Conservation (phyloP, 2,888 invertebrate species). For the Apeira syringaria region DNA sequence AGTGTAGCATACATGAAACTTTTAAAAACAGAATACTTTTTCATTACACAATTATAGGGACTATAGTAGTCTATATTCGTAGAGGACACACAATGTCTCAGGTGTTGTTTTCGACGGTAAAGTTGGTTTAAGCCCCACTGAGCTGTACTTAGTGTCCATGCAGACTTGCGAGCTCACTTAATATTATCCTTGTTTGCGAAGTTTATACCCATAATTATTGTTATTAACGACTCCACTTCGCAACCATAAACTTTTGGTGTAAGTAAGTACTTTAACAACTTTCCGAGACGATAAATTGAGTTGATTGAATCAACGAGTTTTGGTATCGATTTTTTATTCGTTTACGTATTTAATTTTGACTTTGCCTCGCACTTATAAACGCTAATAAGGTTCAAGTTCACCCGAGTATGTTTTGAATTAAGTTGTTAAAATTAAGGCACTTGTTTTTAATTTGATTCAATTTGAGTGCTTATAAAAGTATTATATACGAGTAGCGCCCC, state of each 20-base stretch:
- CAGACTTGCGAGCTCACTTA: conserved; percentile 58
- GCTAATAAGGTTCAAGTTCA: no score
- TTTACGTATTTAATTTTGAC: no score
- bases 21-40: no score
- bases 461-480: no score
- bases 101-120: conserved; percentile 71
- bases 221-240: conserved; percentile 30
- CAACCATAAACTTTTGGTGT: conserved; percentile 9
- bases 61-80: no score
- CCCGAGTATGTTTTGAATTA: no score
- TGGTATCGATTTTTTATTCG: conserved; percentile 6
- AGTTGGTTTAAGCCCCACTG: conserved; percentile 71
- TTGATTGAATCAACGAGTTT: conserved; percentile 13
- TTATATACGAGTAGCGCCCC: no score
- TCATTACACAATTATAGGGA: no score
- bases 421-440: no score
- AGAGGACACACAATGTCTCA: conserved; percentile 54
- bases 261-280: conserved; percentile 14
- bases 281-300: conserved; percentile 7
- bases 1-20: conserved; percentile 6
- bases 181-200: conserved; percentile 56
- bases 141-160: conserved; percentile 63
- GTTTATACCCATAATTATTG: conserved; percentile 48
- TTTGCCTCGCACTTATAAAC: no score
- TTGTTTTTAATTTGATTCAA: no score